Evolutionary conservation across 2,113 vertebrate genomes (phyloP).

Genomic region (Gambusia holbrooki): DNA sequence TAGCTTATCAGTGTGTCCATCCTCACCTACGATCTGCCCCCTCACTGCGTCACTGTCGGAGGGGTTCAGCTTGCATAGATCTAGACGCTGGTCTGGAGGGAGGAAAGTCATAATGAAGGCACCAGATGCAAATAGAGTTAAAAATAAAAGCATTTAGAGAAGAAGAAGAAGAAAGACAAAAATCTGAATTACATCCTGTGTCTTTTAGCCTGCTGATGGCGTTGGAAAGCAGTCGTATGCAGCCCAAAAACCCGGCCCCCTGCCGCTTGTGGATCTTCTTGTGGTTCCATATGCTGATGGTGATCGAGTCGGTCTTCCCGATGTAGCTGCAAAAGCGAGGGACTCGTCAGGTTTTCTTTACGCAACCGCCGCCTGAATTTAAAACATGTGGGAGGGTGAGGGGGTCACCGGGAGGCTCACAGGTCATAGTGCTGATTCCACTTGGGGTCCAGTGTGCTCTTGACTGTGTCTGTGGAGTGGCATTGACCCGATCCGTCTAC

Average conservation of each 20-base stretch:
- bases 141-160: fast-evolving
- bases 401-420: slow-evolving; percentile 79
- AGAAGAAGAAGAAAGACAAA: not conserved
- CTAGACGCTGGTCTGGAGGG: slow-evolving; percentile 93
- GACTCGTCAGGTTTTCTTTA: not conserved
- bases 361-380: too few species aligned
- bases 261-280: slow-evolving; percentile 99
- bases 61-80: slow-evolving; percentile 98
- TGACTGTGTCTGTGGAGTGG: slow-evolving; percentile 98
- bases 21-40: slow-evolving; percentile 97
- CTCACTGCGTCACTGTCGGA: slow-evolving; percentile 96
- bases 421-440: slow-evolving; percentile 99
- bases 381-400: too few species aligned
- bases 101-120: not conserved
- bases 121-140: not conserved
- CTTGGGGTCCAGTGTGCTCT: slow-evolving; percentile 97
- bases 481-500: slow-evolving; percentile 98
- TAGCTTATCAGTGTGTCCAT: not conserved
- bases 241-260: slow-evolving; percentile 96
- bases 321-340: slow-evolving; percentile 83
- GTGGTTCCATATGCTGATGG: slow-evolving; percentile 98
- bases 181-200: slow-evolving; percentile 90
- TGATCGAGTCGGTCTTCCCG: slow-evolving; percentile 96
- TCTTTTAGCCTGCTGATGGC: slow-evolving; percentile 98
- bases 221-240: slow-evolving; percentile 94